These are phyloP conservation scores for Chymomyza fuscimana DNA, from an alignment of 2,888 invertebrate species.

Conservation along the genomic window DNA sequence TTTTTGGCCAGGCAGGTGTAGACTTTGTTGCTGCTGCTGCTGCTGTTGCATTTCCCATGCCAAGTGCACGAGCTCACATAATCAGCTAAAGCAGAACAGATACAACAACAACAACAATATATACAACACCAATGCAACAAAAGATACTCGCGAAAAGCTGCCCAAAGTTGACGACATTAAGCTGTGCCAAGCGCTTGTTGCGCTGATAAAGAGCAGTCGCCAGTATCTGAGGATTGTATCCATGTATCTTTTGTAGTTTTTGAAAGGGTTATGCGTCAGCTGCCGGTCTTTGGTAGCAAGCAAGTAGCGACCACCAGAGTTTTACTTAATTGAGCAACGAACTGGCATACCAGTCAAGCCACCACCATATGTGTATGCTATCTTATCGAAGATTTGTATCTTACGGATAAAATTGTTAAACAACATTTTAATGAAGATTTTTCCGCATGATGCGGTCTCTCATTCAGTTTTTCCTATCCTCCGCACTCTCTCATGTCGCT, in stretches of 20 bases:
- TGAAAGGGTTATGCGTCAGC: constrained; percentile 25
- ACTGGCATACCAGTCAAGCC: neutral
- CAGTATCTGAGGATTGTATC: constrained; percentile 14
- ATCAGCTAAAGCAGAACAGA: constrained; percentile 28
- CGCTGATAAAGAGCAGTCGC: constrained; percentile 52
- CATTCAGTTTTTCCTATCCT: constrained; percentile 11
- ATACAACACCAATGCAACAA: constrained; percentile 3
- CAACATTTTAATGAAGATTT: constrained; percentile 70
- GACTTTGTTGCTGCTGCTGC: constrained; percentile 8
- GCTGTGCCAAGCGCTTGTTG: constrained; percentile 48
- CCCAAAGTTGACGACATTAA: constrained; percentile 63
- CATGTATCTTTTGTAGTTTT: constrained; percentile 23
- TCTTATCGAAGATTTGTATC: constrained; percentile 72
- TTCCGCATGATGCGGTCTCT: constrained; percentile 36
- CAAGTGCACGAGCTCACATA: constrained; percentile 16
- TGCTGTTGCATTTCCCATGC: constrained; percentile 25
- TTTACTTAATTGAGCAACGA: constrained; percentile 8
- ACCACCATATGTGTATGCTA: constrained; percentile 29
- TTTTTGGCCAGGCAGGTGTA: constrained; percentile 44
- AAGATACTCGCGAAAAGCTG: constrained; percentile 13
- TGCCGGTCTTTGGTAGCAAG: constrained; percentile 16
- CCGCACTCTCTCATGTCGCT: constrained; percentile 16
- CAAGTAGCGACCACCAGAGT: constrained; percentile 1
- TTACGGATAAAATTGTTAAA: constrained; percentile 66
- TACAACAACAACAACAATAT: constrained; percentile 4